These are phyloP conservation scores for Amorpha juglandis DNA, from an alignment of 2,888 invertebrate species.

Conservation along the genomic window DNA sequence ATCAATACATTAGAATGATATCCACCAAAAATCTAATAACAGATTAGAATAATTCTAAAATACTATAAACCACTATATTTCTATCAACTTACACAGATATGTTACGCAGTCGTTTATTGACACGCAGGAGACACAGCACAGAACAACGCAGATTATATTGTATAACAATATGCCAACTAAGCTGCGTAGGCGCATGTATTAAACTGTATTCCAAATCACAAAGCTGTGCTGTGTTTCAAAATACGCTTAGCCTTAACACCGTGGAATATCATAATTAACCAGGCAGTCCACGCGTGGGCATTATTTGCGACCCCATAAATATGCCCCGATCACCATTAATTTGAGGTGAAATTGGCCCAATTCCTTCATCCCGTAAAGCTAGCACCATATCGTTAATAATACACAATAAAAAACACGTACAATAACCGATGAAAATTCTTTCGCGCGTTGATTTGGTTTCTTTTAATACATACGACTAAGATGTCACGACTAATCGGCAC, in stretches of 20 bases:
- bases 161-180: background rate
- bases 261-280: conserved; percentile 33
- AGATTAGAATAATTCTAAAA: conserved; percentile 1
- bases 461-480: conserved; percentile 47
- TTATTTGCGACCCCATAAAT: conserved; percentile 37
- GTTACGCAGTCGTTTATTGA: background rate
- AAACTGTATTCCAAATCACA: no score
- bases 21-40: background rate
- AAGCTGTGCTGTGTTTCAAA: background rate
- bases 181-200: no score
- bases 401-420: conserved; percentile 54
- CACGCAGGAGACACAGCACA: background rate
- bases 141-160: background rate
- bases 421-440: conserved; percentile 57
- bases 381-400: conserved; percentile 53
- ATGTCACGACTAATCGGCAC: conserved; percentile 28
- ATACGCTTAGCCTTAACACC: background rate
- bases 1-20: background rate
- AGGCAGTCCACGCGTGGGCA: conserved; percentile 30
- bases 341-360: conserved; percentile 45
- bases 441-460: conserved; percentile 35
- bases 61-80: background rate
- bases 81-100: no score
- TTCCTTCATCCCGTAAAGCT: conserved; percentile 51
- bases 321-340: conserved; percentile 28